Conservation (phyloP, 2,113 vertebrate genomes). For the Notiomystis cincta region DNA sequence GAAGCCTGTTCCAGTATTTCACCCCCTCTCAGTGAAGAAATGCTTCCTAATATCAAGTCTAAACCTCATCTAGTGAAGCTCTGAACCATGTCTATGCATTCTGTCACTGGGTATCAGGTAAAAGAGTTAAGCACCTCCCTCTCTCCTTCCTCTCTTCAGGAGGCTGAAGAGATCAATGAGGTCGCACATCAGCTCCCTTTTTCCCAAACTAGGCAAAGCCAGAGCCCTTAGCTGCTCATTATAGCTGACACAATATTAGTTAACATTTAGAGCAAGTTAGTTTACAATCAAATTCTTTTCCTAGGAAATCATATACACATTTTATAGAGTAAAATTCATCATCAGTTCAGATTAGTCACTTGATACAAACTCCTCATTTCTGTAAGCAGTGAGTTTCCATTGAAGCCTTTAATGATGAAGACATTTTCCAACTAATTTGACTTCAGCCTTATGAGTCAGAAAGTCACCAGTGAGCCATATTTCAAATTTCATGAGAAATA, state of each 20-base stretch:
- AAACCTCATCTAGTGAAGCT: background rate
- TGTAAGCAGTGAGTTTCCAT: background rate
- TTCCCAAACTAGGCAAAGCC: background rate
- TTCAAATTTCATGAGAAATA: background rate
- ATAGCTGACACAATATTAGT: background rate
- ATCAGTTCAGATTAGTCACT: background rate
- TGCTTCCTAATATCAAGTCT: background rate
- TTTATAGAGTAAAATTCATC: background rate
- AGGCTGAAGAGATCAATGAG: background rate
- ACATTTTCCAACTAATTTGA: background rate
- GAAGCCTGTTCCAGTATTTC: background rate
- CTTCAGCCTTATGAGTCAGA: background rate
- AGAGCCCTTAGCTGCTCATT: background rate
- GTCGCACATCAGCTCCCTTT: rapidly evolving
- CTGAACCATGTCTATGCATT: background rate
- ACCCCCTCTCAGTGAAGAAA: background rate
- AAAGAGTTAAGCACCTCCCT: background rate
- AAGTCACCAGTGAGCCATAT: background rate
- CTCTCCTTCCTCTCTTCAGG: background rate
- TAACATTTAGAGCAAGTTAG: background rate
- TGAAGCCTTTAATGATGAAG: background rate
- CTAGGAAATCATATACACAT: background rate
- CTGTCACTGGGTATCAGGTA: background rate
- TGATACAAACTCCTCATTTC: background rate
- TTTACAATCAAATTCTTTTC: background rate